These are phyloP conservation scores for Temnopleurus reevesii DNA, from an alignment of 53 echinoderm and acorn worm genomes.

Conservation along the genomic window DNA sequence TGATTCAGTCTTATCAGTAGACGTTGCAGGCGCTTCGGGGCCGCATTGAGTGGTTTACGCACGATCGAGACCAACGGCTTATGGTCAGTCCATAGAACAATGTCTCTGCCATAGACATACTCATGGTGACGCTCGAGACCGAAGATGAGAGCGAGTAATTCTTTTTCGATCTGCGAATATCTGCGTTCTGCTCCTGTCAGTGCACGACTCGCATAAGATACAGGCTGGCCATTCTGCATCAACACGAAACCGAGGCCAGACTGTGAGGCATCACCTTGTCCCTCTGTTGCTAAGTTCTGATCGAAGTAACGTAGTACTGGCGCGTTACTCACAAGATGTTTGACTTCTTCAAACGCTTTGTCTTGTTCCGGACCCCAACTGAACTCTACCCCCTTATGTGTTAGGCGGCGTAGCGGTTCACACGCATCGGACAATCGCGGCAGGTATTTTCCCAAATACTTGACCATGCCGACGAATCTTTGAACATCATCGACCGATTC, in stretches of 20 bases:
- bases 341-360: constrained; percentile 48
- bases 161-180: constrained; percentile 81
- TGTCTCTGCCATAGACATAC: constrained; percentile 53
- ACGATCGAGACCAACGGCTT: constrained; percentile 61
- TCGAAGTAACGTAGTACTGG: constrained; percentile 67
- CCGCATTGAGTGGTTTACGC: constrained; percentile 58
- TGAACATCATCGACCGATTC: constrained; percentile 37
- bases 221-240: constrained; percentile 70
- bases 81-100: constrained; percentile 66
- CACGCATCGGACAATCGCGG: constrained; percentile 24
- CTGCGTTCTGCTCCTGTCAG: constrained; percentile 62
- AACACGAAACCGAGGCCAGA: constrained; percentile 70
- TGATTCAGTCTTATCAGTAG: constrained; percentile 57
- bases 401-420: constrained; percentile 51
- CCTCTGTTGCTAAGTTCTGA: constrained; percentile 59
- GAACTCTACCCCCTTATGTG: constrained; percentile 16
- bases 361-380: constrained; percentile 52
- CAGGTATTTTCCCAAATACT: constrained; percentile 60
- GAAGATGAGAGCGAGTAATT: constrained; percentile 60
- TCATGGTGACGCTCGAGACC: constrained; percentile 70
- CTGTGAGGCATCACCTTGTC: constrained; percentile 80
- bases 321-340: constrained; percentile 40
- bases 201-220: constrained; percentile 69
- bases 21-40: constrained; percentile 68
- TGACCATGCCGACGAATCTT: constrained; percentile 57